Percentiles rank a stretch among this genome's conserved stretches.
phyloP scores from a whole-genome alignment of 92 coral and sea anemone genomes.

The Siderastrea radians region DNA sequence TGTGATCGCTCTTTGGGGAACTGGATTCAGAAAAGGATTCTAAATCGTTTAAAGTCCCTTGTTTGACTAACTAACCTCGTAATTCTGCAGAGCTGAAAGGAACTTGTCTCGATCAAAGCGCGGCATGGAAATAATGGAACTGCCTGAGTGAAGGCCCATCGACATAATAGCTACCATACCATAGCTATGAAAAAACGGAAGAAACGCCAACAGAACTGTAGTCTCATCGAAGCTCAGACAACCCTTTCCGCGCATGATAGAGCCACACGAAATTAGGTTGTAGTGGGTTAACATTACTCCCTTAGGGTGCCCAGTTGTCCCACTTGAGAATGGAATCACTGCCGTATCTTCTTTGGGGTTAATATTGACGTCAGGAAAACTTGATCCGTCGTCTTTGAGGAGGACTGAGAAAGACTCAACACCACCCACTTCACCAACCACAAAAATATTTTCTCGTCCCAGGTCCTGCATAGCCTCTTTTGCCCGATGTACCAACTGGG shows the following conservation, averaged over 20 bases:
- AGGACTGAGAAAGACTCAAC: constrained; percentile 76
- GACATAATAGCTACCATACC: constrained; percentile 78
- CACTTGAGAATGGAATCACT: constrained; percentile 91
- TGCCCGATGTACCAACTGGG: constrained; percentile 75
- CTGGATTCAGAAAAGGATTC: background rate
- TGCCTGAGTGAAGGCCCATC: constrained; percentile 70
- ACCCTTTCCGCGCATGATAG: constrained; percentile 64
- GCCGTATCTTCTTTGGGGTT: constrained; percentile 84
- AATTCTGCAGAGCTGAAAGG: constrained; percentile 68
- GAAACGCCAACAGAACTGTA: constrained; percentile 72
- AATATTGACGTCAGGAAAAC: constrained; percentile 61
- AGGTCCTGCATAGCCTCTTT: constrained; percentile 69
- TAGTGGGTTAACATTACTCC: constrained; percentile 91
- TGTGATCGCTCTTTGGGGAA: no score
- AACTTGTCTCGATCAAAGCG: constrained; percentile 81
- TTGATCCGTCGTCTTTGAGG: constrained; percentile 84
- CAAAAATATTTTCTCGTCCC: constrained; percentile 64
- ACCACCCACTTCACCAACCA: constrained; percentile 78
- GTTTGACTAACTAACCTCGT: constrained; percentile 62
- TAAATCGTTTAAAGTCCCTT: background rate
- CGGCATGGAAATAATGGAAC: constrained; percentile 74
- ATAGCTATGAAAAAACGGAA: constrained; percentile 89
- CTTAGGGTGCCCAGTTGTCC: constrained; percentile 92
- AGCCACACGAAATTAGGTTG: constrained; percentile 76
- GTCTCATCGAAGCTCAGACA: constrained; percentile 56